Conservation (phyloP, 1,140 invertebrate genomes). For the Anastrepha ludens region DNA sequence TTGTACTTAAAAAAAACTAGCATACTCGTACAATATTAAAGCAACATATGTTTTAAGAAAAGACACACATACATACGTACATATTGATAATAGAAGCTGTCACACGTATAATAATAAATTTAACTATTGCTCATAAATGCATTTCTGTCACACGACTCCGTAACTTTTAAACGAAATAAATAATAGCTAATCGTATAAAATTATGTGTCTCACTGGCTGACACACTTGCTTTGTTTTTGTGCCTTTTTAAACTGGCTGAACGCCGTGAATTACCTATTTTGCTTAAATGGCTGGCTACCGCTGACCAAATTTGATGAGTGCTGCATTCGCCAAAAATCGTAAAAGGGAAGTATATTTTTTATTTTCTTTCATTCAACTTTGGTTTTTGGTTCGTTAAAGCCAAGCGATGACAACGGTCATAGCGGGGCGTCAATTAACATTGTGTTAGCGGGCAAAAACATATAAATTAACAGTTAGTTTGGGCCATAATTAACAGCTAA, state of each 20-base stretch:
- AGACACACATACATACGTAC: not conserved
- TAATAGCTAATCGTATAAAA: not conserved
- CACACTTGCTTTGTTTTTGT: too few species aligned
- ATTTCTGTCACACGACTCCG: constrained; percentile 10
- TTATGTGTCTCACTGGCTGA: too few species aligned
- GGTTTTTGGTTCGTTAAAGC: constrained; percentile 31
- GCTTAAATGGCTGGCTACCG: constrained; percentile 24
- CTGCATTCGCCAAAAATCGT: constrained; percentile 42
- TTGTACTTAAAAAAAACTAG: too few species aligned
- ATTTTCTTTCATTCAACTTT: constrained; percentile 14
- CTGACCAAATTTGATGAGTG: constrained; percentile 42
- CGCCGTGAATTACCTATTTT: constrained; percentile 31
- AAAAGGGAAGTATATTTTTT: constrained; percentile 32
- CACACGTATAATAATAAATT: not conserved
- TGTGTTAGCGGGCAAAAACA: constrained; percentile 26
- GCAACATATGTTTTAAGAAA: too few species aligned
- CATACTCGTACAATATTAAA: too few species aligned
- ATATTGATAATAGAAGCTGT: not conserved
- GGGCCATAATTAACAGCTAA: constrained; percentile 51
- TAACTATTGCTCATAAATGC: constrained; percentile 16
- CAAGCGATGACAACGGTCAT: constrained; percentile 2
- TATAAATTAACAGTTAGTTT: constrained; percentile 49
- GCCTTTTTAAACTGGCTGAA: not conserved
- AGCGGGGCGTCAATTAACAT: constrained; percentile 50
- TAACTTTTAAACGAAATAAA: not conserved